These are phyloP conservation scores for Semnopithecus entellus DNA, from an alignment of 2,113 vertebrate genomes.

Conservation along the genomic window DNA sequence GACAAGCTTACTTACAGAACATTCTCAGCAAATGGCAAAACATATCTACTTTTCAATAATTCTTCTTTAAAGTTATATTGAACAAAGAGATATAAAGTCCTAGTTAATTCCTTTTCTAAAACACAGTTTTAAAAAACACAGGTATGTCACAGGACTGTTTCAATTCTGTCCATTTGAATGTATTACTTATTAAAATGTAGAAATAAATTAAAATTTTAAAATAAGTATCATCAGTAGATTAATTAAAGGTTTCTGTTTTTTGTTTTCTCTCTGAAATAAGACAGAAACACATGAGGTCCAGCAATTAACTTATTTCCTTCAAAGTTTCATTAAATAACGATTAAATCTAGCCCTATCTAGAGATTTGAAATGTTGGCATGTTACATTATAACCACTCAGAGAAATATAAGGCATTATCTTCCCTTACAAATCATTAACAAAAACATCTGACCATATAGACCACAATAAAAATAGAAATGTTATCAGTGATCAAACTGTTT, in stretches of 20 bases:
- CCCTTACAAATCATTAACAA: conserved; percentile 33
- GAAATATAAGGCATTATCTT: neutral
- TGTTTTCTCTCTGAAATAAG: neutral
- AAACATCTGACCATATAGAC: conserved; percentile 44
- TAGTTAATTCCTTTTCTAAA: neutral
- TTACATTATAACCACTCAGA: neutral
- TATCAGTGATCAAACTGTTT: conserved; percentile 56
- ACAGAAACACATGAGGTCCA: neutral
- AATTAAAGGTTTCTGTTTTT: neutral
- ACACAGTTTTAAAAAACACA: neutral
- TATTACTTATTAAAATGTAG: neutral
- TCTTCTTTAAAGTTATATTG: neutral
- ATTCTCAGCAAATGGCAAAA: neutral
- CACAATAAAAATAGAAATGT: conserved; percentile 56
- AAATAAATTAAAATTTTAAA: conserved; percentile 30
- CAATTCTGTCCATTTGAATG: neutral
- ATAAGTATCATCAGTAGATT: neutral
- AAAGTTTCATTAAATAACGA: neutral
- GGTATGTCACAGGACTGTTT: neutral
- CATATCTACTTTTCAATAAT: neutral
- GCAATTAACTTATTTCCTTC: conserved; percentile 1
- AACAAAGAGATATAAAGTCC: neutral
- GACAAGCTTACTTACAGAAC: neutral
- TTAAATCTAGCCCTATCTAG: conserved; percentile 2
- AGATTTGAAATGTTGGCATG: neutral